These are phyloP conservation scores for Flexamia atlantica DNA, from an alignment of 2,888 invertebrate genomes.

Conservation along the genomic window DNA sequence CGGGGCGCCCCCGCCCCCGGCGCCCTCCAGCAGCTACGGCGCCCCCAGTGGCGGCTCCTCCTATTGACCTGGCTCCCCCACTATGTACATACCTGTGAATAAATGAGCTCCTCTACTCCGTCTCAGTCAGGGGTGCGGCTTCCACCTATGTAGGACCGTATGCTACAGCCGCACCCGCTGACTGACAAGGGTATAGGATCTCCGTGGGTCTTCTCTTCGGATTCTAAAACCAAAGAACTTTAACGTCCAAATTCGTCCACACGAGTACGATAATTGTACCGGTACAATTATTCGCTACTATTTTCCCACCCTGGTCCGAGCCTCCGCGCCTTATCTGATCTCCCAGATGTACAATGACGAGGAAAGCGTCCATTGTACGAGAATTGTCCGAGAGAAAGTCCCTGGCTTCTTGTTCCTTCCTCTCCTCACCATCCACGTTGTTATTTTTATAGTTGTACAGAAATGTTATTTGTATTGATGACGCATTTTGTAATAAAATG, in stretches of 20 bases:
- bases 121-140: too few species aligned
- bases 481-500: slow-evolving; percentile 54
- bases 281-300: slow-evolving; percentile 13
- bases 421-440: slow-evolving; percentile 25
- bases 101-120: slow-evolving; percentile 9
- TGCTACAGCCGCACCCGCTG: too few species aligned
- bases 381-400: slow-evolving; percentile 41
- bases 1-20: slow-evolving; percentile 77
- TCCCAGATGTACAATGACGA: slow-evolving; percentile 32
- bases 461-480: slow-evolving; percentile 50
- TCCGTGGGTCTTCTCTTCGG: slow-evolving; percentile 17
- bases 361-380: slow-evolving; percentile 43
- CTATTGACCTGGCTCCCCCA: slow-evolving; percentile 46
- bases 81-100: slow-evolving; percentile 46
- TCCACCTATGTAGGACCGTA: too few species aligned
- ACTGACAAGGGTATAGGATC: too few species aligned
- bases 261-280: slow-evolving; percentile 1
- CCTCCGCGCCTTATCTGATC: slow-evolving; percentile 28
- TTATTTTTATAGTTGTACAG: slow-evolving; percentile 58
- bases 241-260: not conserved
- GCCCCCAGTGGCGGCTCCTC: slow-evolving; percentile 67
- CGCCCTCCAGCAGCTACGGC: slow-evolving; percentile 68
- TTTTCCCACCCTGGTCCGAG: not conserved
- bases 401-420: slow-evolving; percentile 7
- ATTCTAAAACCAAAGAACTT: slow-evolving; percentile 15